Percentiles rank a stretch among this genome's conserved stretches.
phyloP scores from a whole-genome alignment of 1,140 invertebrate genomes.

The Adelges cooleyi region DNA sequence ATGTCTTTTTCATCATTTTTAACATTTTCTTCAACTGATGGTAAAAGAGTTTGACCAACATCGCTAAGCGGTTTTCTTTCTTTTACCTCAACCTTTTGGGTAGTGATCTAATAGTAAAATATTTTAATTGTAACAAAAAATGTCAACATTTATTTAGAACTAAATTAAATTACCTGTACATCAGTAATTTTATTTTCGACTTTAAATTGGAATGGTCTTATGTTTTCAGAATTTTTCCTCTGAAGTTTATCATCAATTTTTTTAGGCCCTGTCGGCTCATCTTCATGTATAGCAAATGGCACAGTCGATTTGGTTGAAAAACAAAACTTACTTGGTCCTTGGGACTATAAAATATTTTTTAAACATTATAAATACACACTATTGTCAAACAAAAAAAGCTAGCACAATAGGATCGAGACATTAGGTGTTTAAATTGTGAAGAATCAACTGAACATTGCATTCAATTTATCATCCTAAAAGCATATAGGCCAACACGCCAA shows the following conservation, averaged over 20 bases:
- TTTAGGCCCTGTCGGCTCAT: background rate
- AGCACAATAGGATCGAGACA: no score
- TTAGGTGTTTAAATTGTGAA: no score
- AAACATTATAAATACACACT: no score
- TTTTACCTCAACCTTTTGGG: background rate
- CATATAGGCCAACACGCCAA: no score
- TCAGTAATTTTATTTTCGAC: background rate
- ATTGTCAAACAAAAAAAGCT: no score
- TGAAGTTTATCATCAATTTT: background rate
- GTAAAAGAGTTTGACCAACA: background rate
- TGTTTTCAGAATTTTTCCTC: background rate
- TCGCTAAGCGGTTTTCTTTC: slow-evolving; percentile 13
- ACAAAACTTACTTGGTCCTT: slow-evolving; percentile 1
- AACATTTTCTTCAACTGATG: background rate
- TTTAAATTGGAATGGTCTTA: background rate
- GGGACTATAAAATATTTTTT: background rate
- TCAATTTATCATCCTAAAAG: no score
- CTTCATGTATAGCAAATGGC: slow-evolving; percentile 23
- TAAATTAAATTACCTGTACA: background rate
- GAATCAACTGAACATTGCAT: no score
- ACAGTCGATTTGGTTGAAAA: background rate
- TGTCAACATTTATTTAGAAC: background rate
- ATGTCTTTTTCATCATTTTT: background rate
- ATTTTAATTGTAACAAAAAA: no score
- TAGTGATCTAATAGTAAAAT: background rate